phyloP scores from a whole-genome alignment of 2,113 vertebrate species.

The Candoia aspera region DNA sequence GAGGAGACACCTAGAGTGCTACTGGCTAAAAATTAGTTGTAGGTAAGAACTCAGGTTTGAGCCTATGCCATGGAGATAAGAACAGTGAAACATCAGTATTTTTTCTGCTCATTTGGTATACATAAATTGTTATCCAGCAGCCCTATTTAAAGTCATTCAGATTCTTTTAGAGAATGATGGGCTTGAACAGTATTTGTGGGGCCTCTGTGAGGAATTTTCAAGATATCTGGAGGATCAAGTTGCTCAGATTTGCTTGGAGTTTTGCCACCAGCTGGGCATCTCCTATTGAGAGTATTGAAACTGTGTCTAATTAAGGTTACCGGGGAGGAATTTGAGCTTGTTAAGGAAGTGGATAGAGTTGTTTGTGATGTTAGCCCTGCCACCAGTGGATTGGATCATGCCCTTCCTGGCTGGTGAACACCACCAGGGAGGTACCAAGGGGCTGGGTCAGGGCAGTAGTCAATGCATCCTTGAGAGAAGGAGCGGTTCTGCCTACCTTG shows the following conservation, averaged over 20 bases:
- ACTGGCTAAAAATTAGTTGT: not conserved
- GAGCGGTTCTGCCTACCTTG: not conserved
- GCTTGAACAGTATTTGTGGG: not conserved
- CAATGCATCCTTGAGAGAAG: not conserved
- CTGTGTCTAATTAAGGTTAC: not conserved
- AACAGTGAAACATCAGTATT: not conserved
- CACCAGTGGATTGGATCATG: not conserved
- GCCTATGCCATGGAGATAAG: not conserved
- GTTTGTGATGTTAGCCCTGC: not conserved
- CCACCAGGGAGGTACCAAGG: not conserved
- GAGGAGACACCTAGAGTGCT: not conserved
- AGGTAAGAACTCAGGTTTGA: not conserved
- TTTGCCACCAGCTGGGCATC: not conserved
- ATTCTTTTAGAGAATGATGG: not conserved
- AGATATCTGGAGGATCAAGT: not conserved
- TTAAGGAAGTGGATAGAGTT: not conserved
- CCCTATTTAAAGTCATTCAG: not conserved
- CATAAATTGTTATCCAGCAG: not conserved
- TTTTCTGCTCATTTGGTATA: not conserved
- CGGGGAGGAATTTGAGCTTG: not conserved
- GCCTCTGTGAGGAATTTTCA: not conserved
- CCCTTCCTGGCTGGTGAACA: not conserved
- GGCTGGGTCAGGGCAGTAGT: not conserved
- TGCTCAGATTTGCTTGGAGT: not conserved
- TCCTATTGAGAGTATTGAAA: not conserved